Evolutionary conservation across 2,888 invertebrate genomes (phyloP).

Genomic region (Dynastes maya): DNA sequence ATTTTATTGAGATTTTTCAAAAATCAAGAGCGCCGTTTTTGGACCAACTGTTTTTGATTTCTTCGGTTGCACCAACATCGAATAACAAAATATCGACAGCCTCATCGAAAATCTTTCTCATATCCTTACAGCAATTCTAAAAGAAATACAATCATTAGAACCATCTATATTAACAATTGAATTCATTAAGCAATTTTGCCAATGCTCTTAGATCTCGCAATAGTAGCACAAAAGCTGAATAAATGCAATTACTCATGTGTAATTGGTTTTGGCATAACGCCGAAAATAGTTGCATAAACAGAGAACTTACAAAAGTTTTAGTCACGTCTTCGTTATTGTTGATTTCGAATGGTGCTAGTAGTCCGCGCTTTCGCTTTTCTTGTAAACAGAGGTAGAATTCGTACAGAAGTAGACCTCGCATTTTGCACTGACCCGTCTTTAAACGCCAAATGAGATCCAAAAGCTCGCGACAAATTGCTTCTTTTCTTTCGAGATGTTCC

Average conservation of each 20-base stretch:
- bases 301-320: slow-evolving; percentile 25
- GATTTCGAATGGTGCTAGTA: slow-evolving; percentile 19
- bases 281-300: background rate
- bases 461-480: slow-evolving; percentile 76
- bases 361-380: slow-evolving; percentile 54
- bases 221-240: background rate
- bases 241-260: too few relatives aligned
- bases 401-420: slow-evolving; percentile 66
- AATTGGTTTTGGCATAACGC: slow-evolving; percentile 8
- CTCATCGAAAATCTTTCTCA: slow-evolving; percentile 59
- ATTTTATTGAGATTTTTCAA: background rate
- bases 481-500: slow-evolving; percentile 74
- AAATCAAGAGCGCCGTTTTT: slow-evolving; percentile 20
- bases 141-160: slow-evolving; percentile 20
- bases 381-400: slow-evolving; percentile 61
- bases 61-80: slow-evolving; percentile 63
- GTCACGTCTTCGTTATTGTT: slow-evolving; percentile 24
- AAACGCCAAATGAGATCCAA: slow-evolving; percentile 74
- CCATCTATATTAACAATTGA: background rate
- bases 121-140: slow-evolving; percentile 47
- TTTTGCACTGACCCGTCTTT: slow-evolving; percentile 71
- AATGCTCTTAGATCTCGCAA: too few relatives aligned
- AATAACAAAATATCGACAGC: slow-evolving; percentile 63
- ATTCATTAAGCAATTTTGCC: too few relatives aligned
- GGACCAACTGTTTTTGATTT: slow-evolving; percentile 57